These are phyloP conservation scores for Helobdella robusta DNA, from an alignment of 2,888 invertebrate genomes.

Conservation along the genomic window DNA sequence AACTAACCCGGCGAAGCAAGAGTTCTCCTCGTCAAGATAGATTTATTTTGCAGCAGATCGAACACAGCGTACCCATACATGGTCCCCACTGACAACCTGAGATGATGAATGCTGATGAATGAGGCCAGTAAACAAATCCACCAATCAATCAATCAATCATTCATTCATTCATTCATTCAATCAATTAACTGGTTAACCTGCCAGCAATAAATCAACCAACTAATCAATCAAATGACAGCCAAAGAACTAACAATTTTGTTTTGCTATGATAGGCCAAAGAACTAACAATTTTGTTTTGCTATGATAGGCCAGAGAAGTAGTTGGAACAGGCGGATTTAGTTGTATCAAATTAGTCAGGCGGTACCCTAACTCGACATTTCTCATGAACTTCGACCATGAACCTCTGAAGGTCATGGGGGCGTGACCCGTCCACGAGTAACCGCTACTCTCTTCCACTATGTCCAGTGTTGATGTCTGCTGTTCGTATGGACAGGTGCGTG, in stretches of 20 bases:
- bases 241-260: slow-evolving; percentile 63
- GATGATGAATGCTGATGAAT: neutral
- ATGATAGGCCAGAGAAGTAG: slow-evolving; percentile 77
- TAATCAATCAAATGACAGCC: too few relatives aligned
- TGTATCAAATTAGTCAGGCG: slow-evolving; percentile 74
- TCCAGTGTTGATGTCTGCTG: slow-evolving; percentile 38
- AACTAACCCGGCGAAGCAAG: slow-evolving; percentile 75
- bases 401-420: slow-evolving; percentile 65
- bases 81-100: slow-evolving; percentile 68
- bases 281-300: slow-evolving; percentile 74
- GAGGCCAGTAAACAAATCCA: neutral
- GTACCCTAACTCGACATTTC: slow-evolving; percentile 57
- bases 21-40: slow-evolving; percentile 78
- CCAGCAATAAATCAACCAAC: too few relatives aligned
- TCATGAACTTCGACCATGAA: slow-evolving; percentile 51
- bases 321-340: slow-evolving; percentile 82
- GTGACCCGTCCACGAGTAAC: slow-evolving; percentile 95
- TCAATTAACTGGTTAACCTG: too few relatives aligned
- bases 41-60: slow-evolving; percentile 68
- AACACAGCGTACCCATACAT: slow-evolving; percentile 85
- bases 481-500: slow-evolving; percentile 31
- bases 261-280: slow-evolving; percentile 66
- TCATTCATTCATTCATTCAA: too few relatives aligned
- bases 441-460: slow-evolving; percentile 82
- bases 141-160: too few relatives aligned